These are phyloP conservation scores for Podilymbus podiceps DNA, from an alignment of 2,113 vertebrate species.

Conservation along the genomic window DNA sequence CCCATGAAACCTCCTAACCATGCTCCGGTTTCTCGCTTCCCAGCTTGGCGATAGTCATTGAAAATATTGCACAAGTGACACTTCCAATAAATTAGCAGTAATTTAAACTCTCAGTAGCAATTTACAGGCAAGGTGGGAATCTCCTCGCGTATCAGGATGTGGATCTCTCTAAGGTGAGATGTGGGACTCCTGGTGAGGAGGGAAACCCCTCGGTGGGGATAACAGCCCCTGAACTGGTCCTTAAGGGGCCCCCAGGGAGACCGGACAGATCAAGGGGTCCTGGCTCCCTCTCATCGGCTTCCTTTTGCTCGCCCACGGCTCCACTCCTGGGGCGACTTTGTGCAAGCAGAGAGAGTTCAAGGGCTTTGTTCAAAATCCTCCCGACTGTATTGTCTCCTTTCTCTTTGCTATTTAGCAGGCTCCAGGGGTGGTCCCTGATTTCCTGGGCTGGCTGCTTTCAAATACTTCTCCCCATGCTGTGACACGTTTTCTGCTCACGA, in stretches of 20 bases:
- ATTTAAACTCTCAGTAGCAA: background rate
- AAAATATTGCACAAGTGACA: background rate
- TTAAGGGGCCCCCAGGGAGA: background rate
- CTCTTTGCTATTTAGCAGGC: background rate
- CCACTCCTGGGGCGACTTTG: background rate
- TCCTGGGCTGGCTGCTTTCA: background rate
- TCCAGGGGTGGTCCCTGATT: background rate
- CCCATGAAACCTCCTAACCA: background rate
- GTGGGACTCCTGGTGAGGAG: background rate
- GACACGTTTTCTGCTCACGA: background rate
- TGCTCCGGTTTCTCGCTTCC: background rate
- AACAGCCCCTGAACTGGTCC: background rate
- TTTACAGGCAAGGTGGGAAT: background rate
- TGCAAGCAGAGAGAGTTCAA: background rate
- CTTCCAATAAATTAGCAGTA: background rate
- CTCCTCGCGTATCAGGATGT: background rate
- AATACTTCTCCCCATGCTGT: background rate
- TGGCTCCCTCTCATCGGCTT: background rate
- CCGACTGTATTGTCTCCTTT: background rate
- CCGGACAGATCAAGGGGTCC: background rate
- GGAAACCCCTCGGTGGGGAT: background rate
- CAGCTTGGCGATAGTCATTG: background rate
- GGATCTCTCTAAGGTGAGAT: background rate
- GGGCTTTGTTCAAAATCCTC: background rate
- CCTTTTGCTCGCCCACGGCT: background rate